Evolutionary conservation across 1,140 invertebrate genomes (phyloP).

Genomic region (Hermetia illucens): DNA sequence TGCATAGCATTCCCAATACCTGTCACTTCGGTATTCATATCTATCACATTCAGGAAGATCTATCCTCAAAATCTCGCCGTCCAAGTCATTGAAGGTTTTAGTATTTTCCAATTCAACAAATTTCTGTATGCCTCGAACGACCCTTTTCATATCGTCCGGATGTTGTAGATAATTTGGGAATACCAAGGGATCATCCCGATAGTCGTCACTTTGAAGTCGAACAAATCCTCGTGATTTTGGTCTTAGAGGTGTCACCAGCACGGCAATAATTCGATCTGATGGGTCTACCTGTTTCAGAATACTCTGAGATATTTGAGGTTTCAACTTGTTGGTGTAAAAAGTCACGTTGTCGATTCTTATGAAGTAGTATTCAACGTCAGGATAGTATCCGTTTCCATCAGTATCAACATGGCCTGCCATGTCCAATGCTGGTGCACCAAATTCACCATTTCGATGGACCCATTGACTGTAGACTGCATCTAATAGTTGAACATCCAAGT

Average conservation of each 20-base stretch:
- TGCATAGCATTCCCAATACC: slow-evolving; percentile 32
- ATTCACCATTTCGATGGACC: background rate
- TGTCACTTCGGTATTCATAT: slow-evolving; percentile 13
- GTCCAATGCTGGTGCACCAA: slow-evolving; percentile 4
- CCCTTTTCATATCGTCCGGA: slow-evolving; percentile 27
- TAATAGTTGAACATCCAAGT: background rate
- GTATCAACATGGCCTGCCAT: slow-evolving; percentile 9
- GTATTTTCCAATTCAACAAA: slow-evolving; percentile 6
- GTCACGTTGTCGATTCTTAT: background rate
- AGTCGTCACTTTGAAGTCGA: slow-evolving; percentile 33
- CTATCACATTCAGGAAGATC: slow-evolving; percentile 26
- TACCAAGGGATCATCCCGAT: slow-evolving; percentile 39
- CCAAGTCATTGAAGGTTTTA: slow-evolving; percentile 7
- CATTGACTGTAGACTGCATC: slow-evolving; percentile 1
- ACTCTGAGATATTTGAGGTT: background rate
- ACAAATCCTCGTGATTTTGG: slow-evolving; percentile 39
- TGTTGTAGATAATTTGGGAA: slow-evolving; percentile 38
- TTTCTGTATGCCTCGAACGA: slow-evolving; percentile 16
- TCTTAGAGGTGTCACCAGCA: slow-evolving; percentile 23
- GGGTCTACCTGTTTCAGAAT: background rate
- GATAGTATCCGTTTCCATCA: slow-evolving; percentile 8
- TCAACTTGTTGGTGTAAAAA: background rate
- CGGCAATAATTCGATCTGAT: slow-evolving; percentile 12
- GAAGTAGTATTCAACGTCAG: slow-evolving; percentile 12
- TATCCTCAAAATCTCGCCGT: slow-evolving; percentile 17